Evolutionary conservation across 2,888 invertebrate species (phyloP), one percentile per base, ranked within the genome.

Genomic region (Nomada hirtipes): DNA sequence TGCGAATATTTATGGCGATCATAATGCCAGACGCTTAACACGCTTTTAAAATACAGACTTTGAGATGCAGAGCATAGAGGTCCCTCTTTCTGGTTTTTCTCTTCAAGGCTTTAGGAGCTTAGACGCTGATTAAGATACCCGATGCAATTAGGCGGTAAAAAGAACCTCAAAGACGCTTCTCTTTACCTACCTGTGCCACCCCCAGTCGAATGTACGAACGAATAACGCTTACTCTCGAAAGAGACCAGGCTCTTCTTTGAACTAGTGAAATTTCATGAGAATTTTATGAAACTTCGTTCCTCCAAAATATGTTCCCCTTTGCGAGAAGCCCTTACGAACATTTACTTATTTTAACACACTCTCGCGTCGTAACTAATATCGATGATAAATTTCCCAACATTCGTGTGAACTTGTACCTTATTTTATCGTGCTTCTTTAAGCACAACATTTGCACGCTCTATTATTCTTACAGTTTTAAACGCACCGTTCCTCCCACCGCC

Each of bases 91-190:
- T 64, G 67, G 75, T 53, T 67, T 59, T 61, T 42, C 61, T 63
- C n/a, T 74, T 63, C 59, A 20, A 75, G 87, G 84, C 89, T 90
- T 86, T 88, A 89, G 91, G 90, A 92, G 92, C 92, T 93, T 93
- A 91, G 89, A 93, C 92, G 92, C 92, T 92, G 93, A 93, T 93
- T 93, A 93, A 93, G 93, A 93, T 92, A 91, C 92, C 90, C 92
- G 91, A 93, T 93, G 92, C 93, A 93, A 93, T 93, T 93, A 93
- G 92, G 92, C 90, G 89, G 90, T 86, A 86, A 90, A 90, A 90
- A 89, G 90, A 92, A 90, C 90, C 91, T 92, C 91, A 92, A 92
- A 92, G 89, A 83, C 68, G 44, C 68, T 50, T 76, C 68, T 63
- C 84, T 86, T 86, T 86, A 65, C 86, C 71, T 81, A 68, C 86